Evolutionary conservation across 2,888 invertebrate species (phyloP).

Genomic region (Heliconius sara): DNA sequence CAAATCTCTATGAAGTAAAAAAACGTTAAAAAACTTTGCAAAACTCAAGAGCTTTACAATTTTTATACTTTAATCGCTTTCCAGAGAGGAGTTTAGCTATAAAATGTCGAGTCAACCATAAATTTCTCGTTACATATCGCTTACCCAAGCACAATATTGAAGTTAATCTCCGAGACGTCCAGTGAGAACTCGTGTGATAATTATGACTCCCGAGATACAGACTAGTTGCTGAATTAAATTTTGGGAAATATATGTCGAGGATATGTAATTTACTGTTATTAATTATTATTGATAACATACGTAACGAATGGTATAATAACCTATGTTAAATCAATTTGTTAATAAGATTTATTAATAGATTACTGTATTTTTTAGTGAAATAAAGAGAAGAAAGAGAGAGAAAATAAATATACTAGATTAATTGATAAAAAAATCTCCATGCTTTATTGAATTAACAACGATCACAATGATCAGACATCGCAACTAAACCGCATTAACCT

Average conservation of each 20-base stretch:
- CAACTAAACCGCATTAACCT: too few species aligned
- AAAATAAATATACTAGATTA: too few species aligned
- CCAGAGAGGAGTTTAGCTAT: slow-evolving; percentile 16
- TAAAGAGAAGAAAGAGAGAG: too few species aligned
- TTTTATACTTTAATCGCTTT: slow-evolving; percentile 20
- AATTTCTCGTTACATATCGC: slow-evolving; percentile 38
- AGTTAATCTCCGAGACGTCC: slow-evolving; percentile 38
- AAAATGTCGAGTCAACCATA: slow-evolving; percentile 37
- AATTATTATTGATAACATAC: too few species aligned
- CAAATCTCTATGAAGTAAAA: too few species aligned
- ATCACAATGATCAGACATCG: too few species aligned
- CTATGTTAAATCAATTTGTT: too few species aligned
- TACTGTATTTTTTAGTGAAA: too few species aligned
- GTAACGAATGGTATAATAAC: too few species aligned
- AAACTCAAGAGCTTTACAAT: neutral
- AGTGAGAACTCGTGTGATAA: slow-evolving; percentile 43
- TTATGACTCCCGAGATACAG: slow-evolving; percentile 34
- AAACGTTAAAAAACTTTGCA: neutral
- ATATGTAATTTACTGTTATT: neutral
- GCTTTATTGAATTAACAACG: too few species aligned
- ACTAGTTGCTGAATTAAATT: slow-evolving; percentile 28
- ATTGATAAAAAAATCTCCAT: too few species aligned
- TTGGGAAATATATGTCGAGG: slow-evolving; percentile 7
- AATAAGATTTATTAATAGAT: too few species aligned
- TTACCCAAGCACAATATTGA: slow-evolving; percentile 43